Percentiles rank a stretch among this genome's conserved stretches.
These are phyloP conservation scores for Tachina lurida DNA, from an alignment of 2,888 invertebrate species.

Conservation along the genomic window DNA sequence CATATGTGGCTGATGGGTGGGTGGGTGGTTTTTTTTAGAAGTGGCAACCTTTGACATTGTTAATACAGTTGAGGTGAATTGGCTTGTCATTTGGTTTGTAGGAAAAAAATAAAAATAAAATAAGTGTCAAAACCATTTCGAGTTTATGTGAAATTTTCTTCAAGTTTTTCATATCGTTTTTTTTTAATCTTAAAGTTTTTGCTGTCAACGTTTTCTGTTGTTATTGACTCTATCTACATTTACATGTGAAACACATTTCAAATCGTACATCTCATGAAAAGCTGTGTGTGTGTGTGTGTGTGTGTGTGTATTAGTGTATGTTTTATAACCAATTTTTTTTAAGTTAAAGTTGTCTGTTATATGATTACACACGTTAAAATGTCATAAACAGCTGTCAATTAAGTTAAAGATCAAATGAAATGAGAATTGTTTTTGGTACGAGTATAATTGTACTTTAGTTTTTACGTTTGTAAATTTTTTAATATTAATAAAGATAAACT, in stretches of 20 bases:
- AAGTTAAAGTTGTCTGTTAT: neutral
- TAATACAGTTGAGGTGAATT: conserved; percentile 21
- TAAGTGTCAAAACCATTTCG: conserved; percentile 52
- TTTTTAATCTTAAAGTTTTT: conserved; percentile 9
- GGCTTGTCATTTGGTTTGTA: conserved; percentile 47
- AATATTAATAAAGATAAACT: neutral
- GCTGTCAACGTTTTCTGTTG: conserved; percentile 3
- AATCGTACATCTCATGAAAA: neutral
- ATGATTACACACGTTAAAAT: conserved; percentile 32
- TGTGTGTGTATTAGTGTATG: neutral
- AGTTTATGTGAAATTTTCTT: conserved; percentile 6
- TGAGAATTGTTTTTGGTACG: neutral
- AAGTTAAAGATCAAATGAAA: conserved; percentile 29
- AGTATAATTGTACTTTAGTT: neutral
- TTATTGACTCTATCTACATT: neutral
- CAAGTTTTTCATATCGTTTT: neutral
- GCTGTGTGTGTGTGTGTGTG: neutral
- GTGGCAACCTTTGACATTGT: neutral
- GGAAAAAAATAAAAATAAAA: neutral
- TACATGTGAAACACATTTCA: conserved; percentile 12
- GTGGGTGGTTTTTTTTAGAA: neutral
- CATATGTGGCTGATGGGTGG: conserved; percentile 2
- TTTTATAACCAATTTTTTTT: neutral
- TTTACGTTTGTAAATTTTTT: neutral
- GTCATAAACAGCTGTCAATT: conserved; percentile 44